phyloP scores from a whole-genome alignment of 2,113 vertebrate genomes.

The Platichthys stellatus region DNA sequence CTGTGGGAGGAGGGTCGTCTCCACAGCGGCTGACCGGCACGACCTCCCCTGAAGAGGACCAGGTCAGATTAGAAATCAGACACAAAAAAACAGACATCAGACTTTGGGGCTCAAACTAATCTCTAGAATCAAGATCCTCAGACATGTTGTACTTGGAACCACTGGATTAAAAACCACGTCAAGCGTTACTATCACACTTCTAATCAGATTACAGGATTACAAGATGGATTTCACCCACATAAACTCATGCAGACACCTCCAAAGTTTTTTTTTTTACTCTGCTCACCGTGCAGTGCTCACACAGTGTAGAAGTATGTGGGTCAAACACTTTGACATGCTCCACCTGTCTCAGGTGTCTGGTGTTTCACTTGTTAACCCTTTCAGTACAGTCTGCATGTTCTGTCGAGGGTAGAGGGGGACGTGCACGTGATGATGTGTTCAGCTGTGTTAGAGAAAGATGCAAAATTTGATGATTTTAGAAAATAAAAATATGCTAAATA shows the following conservation, averaged over 20 bases:
- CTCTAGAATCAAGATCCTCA: neutral
- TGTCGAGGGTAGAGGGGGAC: neutral
- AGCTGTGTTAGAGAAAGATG: neutral
- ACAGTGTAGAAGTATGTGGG: neutral
- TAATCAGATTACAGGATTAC: neutral
- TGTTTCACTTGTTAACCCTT: neutral
- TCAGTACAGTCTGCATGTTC: neutral
- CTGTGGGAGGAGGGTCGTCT: slow-evolving; percentile 73
- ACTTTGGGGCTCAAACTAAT: neutral
- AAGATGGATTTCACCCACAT: neutral
- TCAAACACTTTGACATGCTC: neutral
- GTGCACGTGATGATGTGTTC: neutral
- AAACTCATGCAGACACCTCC: neutral
- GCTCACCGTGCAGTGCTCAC: neutral
- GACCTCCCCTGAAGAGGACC: slow-evolving; percentile 80
- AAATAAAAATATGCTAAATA: neutral
- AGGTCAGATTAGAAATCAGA: neutral
- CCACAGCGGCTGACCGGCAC: slow-evolving; percentile 83
- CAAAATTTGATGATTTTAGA: neutral
- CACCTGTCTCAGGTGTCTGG: neutral
- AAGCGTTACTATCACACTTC: neutral
- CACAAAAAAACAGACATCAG: neutral
- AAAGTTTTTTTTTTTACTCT: no score
- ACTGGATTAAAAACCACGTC: slow-evolving; percentile 2
- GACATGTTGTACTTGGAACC: neutral